Evolutionary conservation across 2,888 invertebrate species (phyloP), one percentile per base, ranked within the genome.

Genomic region (Asteroscopus sphinx): DNA sequence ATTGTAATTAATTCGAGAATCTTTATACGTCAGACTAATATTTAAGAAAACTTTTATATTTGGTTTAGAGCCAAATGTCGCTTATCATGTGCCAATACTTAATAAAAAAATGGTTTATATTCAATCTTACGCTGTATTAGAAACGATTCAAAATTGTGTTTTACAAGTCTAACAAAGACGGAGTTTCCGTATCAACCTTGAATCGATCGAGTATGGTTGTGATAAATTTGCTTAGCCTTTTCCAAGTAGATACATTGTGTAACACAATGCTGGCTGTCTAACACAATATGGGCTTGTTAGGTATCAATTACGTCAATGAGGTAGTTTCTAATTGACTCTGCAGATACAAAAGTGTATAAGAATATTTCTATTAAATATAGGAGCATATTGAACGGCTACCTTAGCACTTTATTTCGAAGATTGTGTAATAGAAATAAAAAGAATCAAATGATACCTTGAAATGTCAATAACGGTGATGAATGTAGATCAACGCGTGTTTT

Each of bases 171-270:
- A 63, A 71, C 60, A 67, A 51, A 48, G 52, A 54, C 48, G 45
- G 47, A 67, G 62, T 67, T 66, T 69, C 54, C 57, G 67, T 54
- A 59, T 49, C 65, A 71, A 66, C 81, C 82, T 85, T 81, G 82
- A 77, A 44, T 73, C 51, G 59, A 73, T 73, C 76, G 61, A 74
- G 66, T 81, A 81, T 79, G 76, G 80, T 73, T 66, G 77, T 81
- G 80, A 79, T 77, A 82, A 75, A 81, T 81, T 82, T 76, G 69
- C 73, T 67, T 73, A 70, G 73, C 76, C 73, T 73, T 78, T 73
- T 63, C 51, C 68, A 72, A 65, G 59, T 64, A 58, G 49, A 55
- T 53, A 65, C 54, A 62, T 75, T 77, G 68, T 73, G 67, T 65
- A 63, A 66, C 46, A 73, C 70, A 76, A 74, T 73, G 58, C 60